Evolutionary conservation across 2,888 invertebrate species (phyloP), one percentile per base, ranked within the genome.

Genomic region (Crioceris asparagi): DNA sequence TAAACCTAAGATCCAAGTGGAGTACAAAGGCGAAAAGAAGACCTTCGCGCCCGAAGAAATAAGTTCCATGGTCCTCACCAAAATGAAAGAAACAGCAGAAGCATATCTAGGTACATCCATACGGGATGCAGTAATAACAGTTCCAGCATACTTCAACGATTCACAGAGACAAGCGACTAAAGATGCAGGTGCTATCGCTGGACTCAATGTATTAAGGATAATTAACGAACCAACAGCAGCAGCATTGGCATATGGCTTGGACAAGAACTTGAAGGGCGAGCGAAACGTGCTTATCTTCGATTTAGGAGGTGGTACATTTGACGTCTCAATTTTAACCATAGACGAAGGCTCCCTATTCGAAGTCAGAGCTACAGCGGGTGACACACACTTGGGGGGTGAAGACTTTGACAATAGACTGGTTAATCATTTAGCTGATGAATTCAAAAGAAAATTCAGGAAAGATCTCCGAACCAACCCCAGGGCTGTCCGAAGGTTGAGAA

Each of bases 341-440:
- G 84, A 84, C 56, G 84, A 86, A 62, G 69, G 69, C 30, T 84
- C 84, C 11, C 84, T 87, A 60, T 86, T 87, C 64, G 86, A 87
- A 3, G 88, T 85, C 3, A 80, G 76, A 59, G 70, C 87, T 1
- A 88, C 85, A 2, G 83, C 84, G 19, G 86, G 86, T 19, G 87
- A 88, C 57, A 87, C 87, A 4, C 87, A 85, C 57, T 69, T 85
- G 35, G 84, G 84, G 15, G 83, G 83, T 8, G 83, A 83, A 60
- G 78, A 83, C 62, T 70, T 70, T 45, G 69, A 70, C 47, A 74
- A 71, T 50, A 64, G 74, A 15, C 54, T 77, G 51, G 74, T 75
- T 4, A 67, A 57, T 39, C 69, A 74, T 54, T 68, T 77, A 68
- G 59, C 53, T 2, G 75, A 80, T 5, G 83, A 83, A 60, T 83